Conservation (phyloP, 2,888 invertebrate species). For the Amblyjoppa fuscipennis region DNA sequence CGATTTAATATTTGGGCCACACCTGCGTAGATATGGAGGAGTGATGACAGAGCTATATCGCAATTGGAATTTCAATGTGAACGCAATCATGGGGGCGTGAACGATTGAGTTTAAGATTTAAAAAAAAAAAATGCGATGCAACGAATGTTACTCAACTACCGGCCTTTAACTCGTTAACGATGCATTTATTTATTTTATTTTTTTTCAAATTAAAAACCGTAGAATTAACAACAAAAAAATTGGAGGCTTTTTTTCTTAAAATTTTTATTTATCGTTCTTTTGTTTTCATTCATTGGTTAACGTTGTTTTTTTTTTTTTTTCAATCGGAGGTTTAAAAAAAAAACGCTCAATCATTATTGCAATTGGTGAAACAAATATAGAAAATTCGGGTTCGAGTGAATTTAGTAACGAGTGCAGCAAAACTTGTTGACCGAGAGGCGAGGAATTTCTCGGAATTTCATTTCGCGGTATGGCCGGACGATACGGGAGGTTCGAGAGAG, state of each 20-base stretch:
- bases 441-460: not conserved
- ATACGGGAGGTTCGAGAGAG: not conserved
- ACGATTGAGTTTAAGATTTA: not conserved
- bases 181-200: not conserved
- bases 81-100: constrained; percentile 13
- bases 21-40: constrained; percentile 8
- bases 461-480: not conserved
- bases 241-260: no score
- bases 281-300: not conserved
- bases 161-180: not conserved
- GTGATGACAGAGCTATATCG: constrained; percentile 33
- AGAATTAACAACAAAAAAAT: no score
- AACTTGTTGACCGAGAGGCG: not conserved
- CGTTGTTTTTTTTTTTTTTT: not conserved
- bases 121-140: not conserved
- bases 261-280: not conserved
- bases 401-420: not conserved
- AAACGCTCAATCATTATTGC: not conserved
- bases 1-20: constrained; percentile 54
- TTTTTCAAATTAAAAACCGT: not conserved
- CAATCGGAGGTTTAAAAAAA: not conserved
- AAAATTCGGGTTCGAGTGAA: not conserved
- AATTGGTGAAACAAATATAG: not conserved
- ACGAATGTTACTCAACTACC: not conserved
- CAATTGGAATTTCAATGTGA: constrained; percentile 33